Percentiles rank a stretch among this genome's conserved stretches.
phyloP scores from a whole-genome alignment of 2,113 vertebrate species.

The Arizona elegans region DNA sequence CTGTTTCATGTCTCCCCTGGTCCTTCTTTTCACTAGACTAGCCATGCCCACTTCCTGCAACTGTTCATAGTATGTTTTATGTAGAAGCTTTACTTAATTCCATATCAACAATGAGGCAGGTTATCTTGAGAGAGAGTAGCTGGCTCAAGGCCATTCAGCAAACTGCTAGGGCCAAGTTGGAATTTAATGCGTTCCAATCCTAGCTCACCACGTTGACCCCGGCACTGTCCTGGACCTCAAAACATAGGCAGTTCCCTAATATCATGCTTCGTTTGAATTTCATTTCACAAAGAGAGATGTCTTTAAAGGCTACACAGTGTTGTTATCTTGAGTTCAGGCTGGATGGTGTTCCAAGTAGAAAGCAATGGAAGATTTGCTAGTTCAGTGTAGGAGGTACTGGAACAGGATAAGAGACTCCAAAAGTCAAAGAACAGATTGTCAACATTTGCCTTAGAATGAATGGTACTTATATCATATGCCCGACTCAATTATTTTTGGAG shows the following conservation, averaged over 20 bases:
- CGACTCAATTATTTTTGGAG: background rate
- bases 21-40: too few species aligned
- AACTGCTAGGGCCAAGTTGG: background rate
- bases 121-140: background rate
- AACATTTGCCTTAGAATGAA: slow-evolving; percentile 13
- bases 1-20: too few species aligned
- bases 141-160: background rate
- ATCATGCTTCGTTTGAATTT: background rate
- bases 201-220: background rate
- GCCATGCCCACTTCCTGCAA: too few species aligned
- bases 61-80: too few species aligned
- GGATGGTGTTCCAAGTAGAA: background rate
- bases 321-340: background rate
- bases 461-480: slow-evolving; percentile 3
- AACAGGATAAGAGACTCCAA: slow-evolving; percentile 18
- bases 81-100: background rate
- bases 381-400: slow-evolving; percentile 5
- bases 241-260: background rate
- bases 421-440: slow-evolving; percentile 28
- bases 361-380: background rate
- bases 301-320: background rate
- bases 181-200: background rate
- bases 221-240: background rate
- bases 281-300: background rate
- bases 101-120: background rate